Percentiles rank a stretch among this genome's conserved stretches.
Conservation (phyloP, 2,797 vertebrate genomes). For the Darevskia mixta region DNA sequence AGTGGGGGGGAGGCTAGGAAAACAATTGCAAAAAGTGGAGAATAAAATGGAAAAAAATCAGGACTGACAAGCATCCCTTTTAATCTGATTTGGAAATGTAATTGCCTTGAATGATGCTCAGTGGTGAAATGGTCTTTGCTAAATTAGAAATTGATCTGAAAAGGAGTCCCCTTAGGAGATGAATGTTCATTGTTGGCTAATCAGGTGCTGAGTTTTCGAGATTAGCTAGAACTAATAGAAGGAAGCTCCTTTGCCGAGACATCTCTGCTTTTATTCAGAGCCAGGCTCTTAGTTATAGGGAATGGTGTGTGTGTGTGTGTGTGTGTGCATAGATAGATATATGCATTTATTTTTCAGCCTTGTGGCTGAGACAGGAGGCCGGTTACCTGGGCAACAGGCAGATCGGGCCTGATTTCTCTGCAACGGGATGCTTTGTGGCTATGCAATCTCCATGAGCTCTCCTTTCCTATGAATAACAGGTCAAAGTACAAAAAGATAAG, state of each 20-base stretch:
- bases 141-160: conserved; percentile 33
- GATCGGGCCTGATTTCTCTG: conserved; percentile 23
- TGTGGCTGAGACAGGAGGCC: conserved; percentile 29
- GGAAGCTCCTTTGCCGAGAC: neutral
- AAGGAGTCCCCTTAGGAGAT: conserved; percentile 38
- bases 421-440: conserved; percentile 12
- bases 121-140: conserved; percentile 45
- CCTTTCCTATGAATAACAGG: conserved; percentile 46
- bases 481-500: conserved; percentile 66
- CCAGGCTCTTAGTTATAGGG: neutral
- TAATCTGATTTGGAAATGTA: conserved; percentile 53
- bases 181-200: neutral
- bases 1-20: neutral
- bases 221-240: neutral
- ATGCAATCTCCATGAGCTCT: neutral
- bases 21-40: conserved; percentile 25
- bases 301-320: neutral
- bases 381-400: conserved; percentile 49
- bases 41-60: conserved; percentile 3
- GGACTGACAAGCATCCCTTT: conserved; percentile 53
- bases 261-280: rapidly evolving
- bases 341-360: conserved; percentile 8
- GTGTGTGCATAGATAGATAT: neutral
- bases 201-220: neutral
- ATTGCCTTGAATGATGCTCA: neutral